Conservation (phyloP, 2,888 invertebrate species). For the Serripes groenlandicus region DNA sequence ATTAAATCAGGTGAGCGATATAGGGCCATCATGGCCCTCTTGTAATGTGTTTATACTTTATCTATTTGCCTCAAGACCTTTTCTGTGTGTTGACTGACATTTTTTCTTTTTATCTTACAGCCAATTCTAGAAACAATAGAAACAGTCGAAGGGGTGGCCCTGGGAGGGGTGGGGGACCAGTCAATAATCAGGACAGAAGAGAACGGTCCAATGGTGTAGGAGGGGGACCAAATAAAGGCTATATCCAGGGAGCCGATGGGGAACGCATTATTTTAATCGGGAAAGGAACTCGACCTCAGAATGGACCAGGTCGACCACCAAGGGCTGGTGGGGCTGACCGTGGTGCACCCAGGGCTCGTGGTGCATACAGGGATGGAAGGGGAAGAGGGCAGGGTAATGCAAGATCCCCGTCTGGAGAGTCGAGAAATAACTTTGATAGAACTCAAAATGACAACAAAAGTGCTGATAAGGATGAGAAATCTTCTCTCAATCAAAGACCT, state of each 20-base stretch:
- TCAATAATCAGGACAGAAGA: constrained; percentile 13
- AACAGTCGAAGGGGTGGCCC: not conserved
- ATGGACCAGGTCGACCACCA: constrained; percentile 34
- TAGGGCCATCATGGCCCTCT: no score
- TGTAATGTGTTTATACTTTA: no score
- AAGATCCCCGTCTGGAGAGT: not conserved
- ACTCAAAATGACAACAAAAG: not conserved
- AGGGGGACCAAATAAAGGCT: constrained; percentile 24
- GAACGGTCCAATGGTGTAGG: constrained; percentile 28
- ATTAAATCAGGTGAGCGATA: no score
- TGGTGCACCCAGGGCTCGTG: constrained; percentile 19
- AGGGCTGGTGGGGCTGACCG: constrained; percentile 60
- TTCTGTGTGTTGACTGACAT: no score
- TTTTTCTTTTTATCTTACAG: not conserved
- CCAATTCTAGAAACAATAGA: not conserved
- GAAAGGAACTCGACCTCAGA: constrained; percentile 54
- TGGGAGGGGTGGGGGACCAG: constrained; percentile 9
- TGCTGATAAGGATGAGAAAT: not conserved
- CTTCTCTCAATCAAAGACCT: not conserved
- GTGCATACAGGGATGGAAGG: constrained; percentile 12
- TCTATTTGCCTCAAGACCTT: no score
- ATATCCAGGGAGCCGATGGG: constrained; percentile 44
- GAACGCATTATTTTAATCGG: constrained; percentile 68
- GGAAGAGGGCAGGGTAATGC: not conserved
- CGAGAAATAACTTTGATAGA: not conserved